These are phyloP conservation scores for Propithecus deckenii DNA, from an alignment of 2,797 vertebrate genomes.

Conservation along the genomic window DNA sequence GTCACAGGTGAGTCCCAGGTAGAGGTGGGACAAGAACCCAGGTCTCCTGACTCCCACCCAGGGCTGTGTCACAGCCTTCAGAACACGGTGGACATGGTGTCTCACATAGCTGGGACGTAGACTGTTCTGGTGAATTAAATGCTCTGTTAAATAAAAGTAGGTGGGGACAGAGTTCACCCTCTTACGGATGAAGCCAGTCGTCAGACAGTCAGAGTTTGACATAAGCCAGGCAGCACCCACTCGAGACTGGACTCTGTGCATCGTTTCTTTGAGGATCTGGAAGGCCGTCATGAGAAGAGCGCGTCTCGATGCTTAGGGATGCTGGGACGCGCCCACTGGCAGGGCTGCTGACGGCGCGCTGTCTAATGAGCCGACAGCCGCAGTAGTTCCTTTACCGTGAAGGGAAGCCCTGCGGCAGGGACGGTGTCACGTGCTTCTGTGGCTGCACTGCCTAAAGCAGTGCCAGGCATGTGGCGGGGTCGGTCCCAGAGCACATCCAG, in stretches of 20 bases:
- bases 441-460: background rate
- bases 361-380: background rate
- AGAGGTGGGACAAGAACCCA: slow-evolving; percentile 69
- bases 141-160: background rate
- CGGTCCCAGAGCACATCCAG: background rate
- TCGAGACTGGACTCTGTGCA: background rate
- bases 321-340: fast-evolving
- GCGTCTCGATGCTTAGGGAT: background rate
- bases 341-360: background rate
- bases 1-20: slow-evolving; percentile 53
- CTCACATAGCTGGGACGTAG: background rate
- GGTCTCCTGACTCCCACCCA: slow-evolving; percentile 73
- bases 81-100: background rate
- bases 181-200: background rate
- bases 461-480: background rate
- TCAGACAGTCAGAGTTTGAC: background rate
- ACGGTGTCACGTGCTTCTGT: background rate
- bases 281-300: background rate
- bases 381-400: background rate
- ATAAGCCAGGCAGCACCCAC: fast-evolving
- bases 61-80: background rate
- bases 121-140: background rate
- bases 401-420: background rate
- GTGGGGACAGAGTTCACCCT: background rate
- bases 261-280: background rate